Percentiles rank a stretch among this genome's conserved stretches.
These are phyloP conservation scores for Dicaeum eximium DNA, from an alignment of 2,113 vertebrate species.

Conservation along the genomic window DNA sequence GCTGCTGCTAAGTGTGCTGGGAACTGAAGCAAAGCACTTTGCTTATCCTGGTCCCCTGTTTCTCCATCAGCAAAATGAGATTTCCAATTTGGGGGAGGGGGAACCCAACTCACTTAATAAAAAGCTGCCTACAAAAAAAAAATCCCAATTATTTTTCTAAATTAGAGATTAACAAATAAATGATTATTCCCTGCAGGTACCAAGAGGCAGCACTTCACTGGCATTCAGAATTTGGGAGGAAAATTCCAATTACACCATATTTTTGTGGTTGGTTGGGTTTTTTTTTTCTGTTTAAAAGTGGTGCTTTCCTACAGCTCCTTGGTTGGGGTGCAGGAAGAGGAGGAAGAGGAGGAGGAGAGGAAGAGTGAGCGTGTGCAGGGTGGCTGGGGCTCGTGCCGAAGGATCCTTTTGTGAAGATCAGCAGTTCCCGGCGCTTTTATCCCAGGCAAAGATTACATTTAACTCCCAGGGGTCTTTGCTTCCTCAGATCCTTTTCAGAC, in stretches of 20 bases:
- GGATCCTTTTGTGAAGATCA: conserved; percentile 74
- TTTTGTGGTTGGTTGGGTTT: neutral
- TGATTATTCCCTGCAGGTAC: neutral
- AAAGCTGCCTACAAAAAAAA: neutral
- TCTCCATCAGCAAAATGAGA: neutral
- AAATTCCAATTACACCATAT: neutral
- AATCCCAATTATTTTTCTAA: neutral
- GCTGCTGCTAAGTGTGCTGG: neutral
- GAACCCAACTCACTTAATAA: neutral
- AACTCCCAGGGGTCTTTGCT: conserved; percentile 72
- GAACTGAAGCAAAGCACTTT: neutral
- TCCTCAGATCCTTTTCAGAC: conserved; percentile 76
- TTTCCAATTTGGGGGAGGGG: neutral
- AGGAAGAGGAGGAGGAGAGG: neutral
- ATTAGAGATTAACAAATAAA: neutral
- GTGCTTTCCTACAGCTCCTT: neutral
- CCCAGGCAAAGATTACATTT: conserved; percentile 76
- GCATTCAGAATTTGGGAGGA: neutral
- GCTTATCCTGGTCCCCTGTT: neutral
- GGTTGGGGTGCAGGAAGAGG: neutral
- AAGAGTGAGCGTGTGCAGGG: neutral
- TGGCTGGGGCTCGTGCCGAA: neutral
- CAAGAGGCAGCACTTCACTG: neutral
- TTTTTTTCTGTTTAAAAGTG: neutral
- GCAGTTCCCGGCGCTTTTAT: conserved; percentile 71